Conservation (phyloP, 2,113 vertebrate species). For the Tragulus kanchil region DNA sequence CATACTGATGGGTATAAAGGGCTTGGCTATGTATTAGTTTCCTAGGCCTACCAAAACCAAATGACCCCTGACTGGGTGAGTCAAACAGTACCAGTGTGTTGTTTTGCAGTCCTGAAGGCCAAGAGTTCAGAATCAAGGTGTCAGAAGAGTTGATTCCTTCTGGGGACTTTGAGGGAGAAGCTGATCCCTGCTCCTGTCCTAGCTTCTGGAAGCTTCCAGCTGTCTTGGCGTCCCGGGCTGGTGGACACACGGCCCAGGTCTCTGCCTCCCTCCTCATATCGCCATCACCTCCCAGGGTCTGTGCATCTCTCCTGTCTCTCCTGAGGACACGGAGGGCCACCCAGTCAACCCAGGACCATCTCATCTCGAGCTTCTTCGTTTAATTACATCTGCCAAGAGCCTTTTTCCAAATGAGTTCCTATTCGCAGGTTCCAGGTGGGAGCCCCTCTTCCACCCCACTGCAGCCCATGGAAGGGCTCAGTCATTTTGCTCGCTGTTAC, state of each 20-base stretch:
- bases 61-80: neutral
- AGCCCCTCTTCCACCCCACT: neutral
- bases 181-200: neutral
- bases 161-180: neutral
- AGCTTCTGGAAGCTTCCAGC: neutral
- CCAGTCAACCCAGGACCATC: neutral
- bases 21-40: neutral
- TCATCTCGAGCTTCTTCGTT: neutral
- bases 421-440: neutral
- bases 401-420: neutral
- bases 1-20: neutral
- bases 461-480: accelerated
- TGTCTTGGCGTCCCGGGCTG: neutral
- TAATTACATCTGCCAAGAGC: neutral
- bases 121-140: neutral
- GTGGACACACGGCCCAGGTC: accelerated
- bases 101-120: neutral
- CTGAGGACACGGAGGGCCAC: accelerated
- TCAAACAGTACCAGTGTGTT: neutral
- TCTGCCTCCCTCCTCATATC: neutral
- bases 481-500: neutral
- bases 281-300: neutral
- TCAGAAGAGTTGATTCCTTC: neutral
- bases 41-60: neutral
- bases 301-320: neutral